phyloP scores from a whole-genome alignment of 2,888 invertebrate genomes.

The Epinotia brunnichana region DNA sequence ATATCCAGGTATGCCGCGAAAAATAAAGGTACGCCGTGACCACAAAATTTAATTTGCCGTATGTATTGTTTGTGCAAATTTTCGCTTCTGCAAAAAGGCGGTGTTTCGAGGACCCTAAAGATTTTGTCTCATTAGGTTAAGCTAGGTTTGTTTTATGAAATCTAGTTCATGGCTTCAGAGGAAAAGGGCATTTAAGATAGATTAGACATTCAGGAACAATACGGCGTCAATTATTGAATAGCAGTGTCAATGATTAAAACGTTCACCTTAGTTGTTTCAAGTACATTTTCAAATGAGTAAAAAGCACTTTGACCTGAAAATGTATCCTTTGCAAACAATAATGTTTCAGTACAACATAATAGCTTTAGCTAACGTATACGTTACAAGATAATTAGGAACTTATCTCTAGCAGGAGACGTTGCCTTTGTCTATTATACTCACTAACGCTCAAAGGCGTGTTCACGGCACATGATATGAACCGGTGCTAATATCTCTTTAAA shows the following conservation, averaged over 20 bases:
- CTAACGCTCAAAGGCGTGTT: slow-evolving; percentile 9
- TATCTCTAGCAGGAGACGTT: not conserved
- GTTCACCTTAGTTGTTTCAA: not conserved
- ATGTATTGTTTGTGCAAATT: too few species aligned
- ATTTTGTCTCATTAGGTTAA: too few species aligned
- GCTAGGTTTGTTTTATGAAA: too few species aligned
- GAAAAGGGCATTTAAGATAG: too few species aligned
- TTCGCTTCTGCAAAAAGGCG: too few species aligned
- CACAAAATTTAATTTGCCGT: too few species aligned
- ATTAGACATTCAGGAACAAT: too few species aligned
- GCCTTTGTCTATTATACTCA: slow-evolving; percentile 24
- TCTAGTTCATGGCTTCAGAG: too few species aligned
- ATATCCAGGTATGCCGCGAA: too few species aligned
- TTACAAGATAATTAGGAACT: not conserved
- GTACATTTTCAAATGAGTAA: not conserved
- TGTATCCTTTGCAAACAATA: not conserved
- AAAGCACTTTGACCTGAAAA: not conserved
- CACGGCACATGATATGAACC: not conserved
- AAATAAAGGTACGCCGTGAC: too few species aligned
- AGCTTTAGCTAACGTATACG: not conserved
- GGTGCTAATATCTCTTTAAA: slow-evolving; percentile 19
- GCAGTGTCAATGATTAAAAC: not conserved
- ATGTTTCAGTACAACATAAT: not conserved
- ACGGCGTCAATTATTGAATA: too few species aligned
- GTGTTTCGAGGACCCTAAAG: too few species aligned